These are phyloP conservation scores for Drosophila murphyi DNA, from an alignment of 1,140 invertebrate genomes.

Conservation along the genomic window DNA sequence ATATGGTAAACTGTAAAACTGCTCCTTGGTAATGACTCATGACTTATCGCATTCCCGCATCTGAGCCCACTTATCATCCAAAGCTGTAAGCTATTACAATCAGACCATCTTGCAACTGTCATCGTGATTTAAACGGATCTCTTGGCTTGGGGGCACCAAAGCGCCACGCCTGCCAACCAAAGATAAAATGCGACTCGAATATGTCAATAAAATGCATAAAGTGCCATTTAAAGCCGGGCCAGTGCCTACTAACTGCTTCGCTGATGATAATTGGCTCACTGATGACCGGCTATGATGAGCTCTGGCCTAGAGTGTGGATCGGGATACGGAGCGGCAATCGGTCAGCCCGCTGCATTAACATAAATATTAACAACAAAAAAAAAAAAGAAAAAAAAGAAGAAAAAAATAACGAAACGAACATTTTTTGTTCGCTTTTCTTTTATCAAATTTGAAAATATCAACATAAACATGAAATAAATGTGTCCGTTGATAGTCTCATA, in stretches of 20 bases:
- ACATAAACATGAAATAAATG: conserved; percentile 84
- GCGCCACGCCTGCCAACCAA: conserved; percentile 58
- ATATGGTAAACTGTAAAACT: conserved; percentile 8
- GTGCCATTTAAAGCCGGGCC: conserved; percentile 49
- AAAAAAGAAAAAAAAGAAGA: too few species aligned
- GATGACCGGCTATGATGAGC: conserved; percentile 54
- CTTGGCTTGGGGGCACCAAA: conserved; percentile 11
- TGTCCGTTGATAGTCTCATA: conserved; percentile 82
- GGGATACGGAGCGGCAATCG: not conserved
- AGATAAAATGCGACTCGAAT: conserved; percentile 51
- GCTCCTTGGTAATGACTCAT: conserved; percentile 24
- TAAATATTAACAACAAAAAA: conserved; percentile 48
- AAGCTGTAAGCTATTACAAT: conserved; percentile 16
- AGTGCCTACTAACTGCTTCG: conserved; percentile 57
- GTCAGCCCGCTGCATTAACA: conserved; percentile 53
- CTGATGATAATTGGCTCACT: conserved; percentile 65
- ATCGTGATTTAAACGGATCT: conserved; percentile 33
- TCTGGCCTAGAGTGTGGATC: conserved; percentile 6
- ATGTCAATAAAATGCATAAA: conserved; percentile 65
- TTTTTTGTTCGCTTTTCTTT: conserved; percentile 41
- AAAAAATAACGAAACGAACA: conserved; percentile 65
- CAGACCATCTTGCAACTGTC: conserved; percentile 18
- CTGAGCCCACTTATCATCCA: conserved; percentile 42
- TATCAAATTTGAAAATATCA: conserved; percentile 81
- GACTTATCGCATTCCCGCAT: conserved; percentile 27